These are phyloP conservation scores for Folsomia manolachei DNA, from an alignment of 2,888 invertebrate species.

Conservation along the genomic window DNA sequence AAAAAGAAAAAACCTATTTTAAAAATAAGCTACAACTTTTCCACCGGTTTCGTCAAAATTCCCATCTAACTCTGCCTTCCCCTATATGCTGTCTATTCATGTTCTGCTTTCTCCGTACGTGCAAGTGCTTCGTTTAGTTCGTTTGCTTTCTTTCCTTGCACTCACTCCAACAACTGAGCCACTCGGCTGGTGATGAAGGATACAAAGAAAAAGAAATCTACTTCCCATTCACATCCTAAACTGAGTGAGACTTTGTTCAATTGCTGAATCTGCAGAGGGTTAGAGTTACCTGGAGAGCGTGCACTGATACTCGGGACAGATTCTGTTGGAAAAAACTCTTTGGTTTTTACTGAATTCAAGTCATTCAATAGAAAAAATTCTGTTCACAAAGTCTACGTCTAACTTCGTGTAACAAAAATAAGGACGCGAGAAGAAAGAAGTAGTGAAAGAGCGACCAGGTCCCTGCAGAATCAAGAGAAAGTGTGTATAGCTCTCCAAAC, in stretches of 20 bases:
- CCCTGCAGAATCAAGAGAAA: slow-evolving; percentile 19
- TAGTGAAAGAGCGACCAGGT: slow-evolving; percentile 18
- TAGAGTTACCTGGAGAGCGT: not conserved
- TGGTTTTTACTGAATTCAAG: too few species aligned
- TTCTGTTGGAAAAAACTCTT: not conserved
- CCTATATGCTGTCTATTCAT: too few species aligned
- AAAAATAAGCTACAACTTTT: too few species aligned
- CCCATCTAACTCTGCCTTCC: too few species aligned
- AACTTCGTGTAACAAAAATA: slow-evolving; percentile 20
- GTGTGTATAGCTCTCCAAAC: not conserved
- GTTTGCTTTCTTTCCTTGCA: not conserved
- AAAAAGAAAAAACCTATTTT: too few species aligned
- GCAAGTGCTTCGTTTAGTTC: not conserved
- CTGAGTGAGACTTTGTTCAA: not conserved
- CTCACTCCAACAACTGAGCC: too few species aligned
- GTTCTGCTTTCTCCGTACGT: too few species aligned
- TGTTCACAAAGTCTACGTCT: not conserved
- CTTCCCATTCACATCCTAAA: not conserved
- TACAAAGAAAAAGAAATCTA: not conserved
- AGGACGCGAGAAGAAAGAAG: slow-evolving; percentile 9
- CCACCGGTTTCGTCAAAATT: too few species aligned
- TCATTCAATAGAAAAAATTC: too few species aligned
- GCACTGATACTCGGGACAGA: too few species aligned
- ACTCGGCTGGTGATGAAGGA: slow-evolving; percentile 16
- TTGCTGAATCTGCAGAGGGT: not conserved